These are phyloP conservation scores for Varecia variegata DNA, from an alignment of 2,797 vertebrate genomes.

Conservation along the genomic window DNA sequence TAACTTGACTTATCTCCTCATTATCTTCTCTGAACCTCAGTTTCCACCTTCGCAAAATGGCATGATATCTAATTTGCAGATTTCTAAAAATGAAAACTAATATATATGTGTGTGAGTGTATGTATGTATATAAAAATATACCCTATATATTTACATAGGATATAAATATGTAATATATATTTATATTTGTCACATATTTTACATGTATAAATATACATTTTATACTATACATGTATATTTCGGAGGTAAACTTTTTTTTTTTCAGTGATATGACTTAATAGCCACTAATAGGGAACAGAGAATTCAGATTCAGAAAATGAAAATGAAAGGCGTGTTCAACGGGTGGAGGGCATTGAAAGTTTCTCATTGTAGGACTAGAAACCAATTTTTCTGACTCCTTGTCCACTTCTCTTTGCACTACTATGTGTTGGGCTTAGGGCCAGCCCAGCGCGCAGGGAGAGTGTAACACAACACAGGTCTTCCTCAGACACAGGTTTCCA, in stretches of 20 bases:
- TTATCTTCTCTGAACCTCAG: neutral
- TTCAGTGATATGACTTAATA: neutral
- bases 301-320: neutral
- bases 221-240: neutral
- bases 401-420: neutral
- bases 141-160: too few species aligned
- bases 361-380: neutral
- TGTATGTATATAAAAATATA: neutral
- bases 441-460: neutral
- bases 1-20: neutral
- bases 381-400: neutral
- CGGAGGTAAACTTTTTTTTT: neutral
- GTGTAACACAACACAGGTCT: neutral
- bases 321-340: accelerated
- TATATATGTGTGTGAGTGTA: neutral
- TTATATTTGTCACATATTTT: neutral
- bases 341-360: too few species aligned
- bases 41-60: neutral
- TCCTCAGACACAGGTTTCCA: neutral
- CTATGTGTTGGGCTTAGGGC: neutral
- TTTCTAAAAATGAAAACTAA: neutral
- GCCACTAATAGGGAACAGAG: neutral
- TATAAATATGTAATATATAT: neutral
- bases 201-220: neutral
- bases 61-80: neutral